Evolutionary conservation across 2,797 vertebrate species (phyloP), one percentile per base, ranked within the genome.

Genomic region (Saxicola maurus): DNA sequence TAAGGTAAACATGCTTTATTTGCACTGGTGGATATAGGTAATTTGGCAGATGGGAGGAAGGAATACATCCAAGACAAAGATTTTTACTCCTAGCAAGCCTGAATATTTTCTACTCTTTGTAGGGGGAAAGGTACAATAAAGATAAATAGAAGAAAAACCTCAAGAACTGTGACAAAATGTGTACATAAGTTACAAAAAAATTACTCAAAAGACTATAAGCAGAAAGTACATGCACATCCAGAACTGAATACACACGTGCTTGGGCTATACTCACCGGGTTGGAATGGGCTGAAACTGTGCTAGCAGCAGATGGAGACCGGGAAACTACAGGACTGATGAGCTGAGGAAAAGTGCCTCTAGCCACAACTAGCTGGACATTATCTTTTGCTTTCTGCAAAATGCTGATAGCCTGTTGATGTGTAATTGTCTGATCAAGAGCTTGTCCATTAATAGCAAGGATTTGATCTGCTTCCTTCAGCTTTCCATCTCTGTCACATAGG

Each of bases 371-470:
- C 85, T 98, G 98, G 45, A 99, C 98, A 45, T 94, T 96, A 83
- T 99, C 99, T 46, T 98, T 98, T 30, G 98, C 98, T 78, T 97
- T 98, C 97, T 99, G 99, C 60, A 99, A 97, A 94, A 99, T 98
- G 87, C 96, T 95, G 69, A 99, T 98, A 66, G 99, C 99, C 95
- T 99, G 98, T 96, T 99, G 98, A 96, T 99, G 99, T 71, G 98
- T 99, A 93, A 99, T 98, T 19, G 98, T 98, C 96, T 98, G 98
- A 96, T 99, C 99, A 82, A 99, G 97, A 5, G 97, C 95, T 95
- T 98, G 98, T 55, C 98, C 97, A 0, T 99, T 99, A 94, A 99
- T 99, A 89, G 98, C 98, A 86, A 99, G 96, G 93, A 99, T 99
- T 96, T 99, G 99, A 96, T 99, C 99, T 3, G 98, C 98, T 95